Conservation (phyloP, 2,113 vertebrate genomes). For the Toxotes chatareus region DNA sequence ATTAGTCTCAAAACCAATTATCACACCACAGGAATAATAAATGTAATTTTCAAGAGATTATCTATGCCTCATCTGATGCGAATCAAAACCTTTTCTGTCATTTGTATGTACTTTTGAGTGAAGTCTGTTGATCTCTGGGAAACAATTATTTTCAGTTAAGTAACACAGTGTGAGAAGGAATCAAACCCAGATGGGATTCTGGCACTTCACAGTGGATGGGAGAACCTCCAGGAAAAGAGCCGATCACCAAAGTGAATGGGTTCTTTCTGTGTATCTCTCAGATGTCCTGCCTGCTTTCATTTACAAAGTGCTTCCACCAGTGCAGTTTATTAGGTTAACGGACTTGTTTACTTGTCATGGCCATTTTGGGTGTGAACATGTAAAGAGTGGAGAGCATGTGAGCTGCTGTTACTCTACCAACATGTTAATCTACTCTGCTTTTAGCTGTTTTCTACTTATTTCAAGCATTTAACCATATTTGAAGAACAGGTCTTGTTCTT, state of each 20-base stretch:
- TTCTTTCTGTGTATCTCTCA: slow-evolving; percentile 34
- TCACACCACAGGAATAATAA: not conserved
- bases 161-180: slow-evolving; percentile 64
- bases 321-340: slow-evolving; percentile 14
- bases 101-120: slow-evolving; percentile 34
- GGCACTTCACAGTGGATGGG: slow-evolving; percentile 36
- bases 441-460: not conserved
- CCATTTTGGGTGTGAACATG: not conserved
- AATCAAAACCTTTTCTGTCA: slow-evolving; percentile 8
- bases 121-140: slow-evolving; percentile 47
- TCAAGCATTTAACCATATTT: slow-evolving; percentile 9
- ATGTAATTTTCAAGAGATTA: not conserved
- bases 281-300: slow-evolving; percentile 13
- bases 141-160: slow-evolving; percentile 68
- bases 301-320: slow-evolving; percentile 17
- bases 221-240: slow-evolving; percentile 56
- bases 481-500: not conserved
- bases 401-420: not conserved
- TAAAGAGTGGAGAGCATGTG: not conserved
- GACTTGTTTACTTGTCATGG: not conserved
- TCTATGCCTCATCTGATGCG: slow-evolving; percentile 21
- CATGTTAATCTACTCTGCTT: not conserved
- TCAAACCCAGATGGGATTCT: slow-evolving; percentile 78
- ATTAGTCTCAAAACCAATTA: slow-evolving; percentile 2
- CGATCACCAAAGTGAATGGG: slow-evolving; percentile 43